Base-by-base conservation (phyloP, 2,113 vertebrate species). In the Alectura lathami region DNA sequence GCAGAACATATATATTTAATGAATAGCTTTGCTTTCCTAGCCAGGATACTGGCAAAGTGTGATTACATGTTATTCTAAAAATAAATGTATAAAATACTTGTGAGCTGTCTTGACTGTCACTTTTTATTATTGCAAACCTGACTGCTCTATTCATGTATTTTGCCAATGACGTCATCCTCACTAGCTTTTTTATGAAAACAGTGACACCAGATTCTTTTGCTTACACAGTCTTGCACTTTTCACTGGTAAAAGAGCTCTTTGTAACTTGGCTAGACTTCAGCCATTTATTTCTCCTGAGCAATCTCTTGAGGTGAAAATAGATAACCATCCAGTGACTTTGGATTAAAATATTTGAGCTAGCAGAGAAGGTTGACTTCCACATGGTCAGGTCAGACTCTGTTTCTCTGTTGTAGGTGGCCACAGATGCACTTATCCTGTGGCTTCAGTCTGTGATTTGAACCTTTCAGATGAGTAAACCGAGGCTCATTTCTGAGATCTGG, bases 21-120 rank as follows among this genome's bases (percentile, higher is more conserved):
- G 42, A 83, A 68, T 89, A 86, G 47, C 17, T 86, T 76, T 81
- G 43, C 13, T 83, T 81, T 88, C 17, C 27, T 27, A 34, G 32
- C 34, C 72, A 88, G 88, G 86, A 63, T 83, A 77, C 60, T 83
- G 40, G 47, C 40, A 94, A 91, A 68, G n/a, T 0, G 0, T 56
- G 36, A 79, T 66, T 66, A 59, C 45, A 59, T 68, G 40, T 2
- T 30, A 43, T 86, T 82, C 57, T 22, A 88, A 91, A 94, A 95
- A 93, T 86, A 94, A 84, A 73, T 36, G 12, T 36, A 82, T 86
- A 73, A 83, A 94, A 79, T 94, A 36, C 56, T 67, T 87, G 40
- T 86, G 83, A 96, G 36, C n/a, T 93, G n/a, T 73, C 83, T 88
- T 74, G 64, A 74, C 62, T 96, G 95, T 76, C 32, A 17, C 72